Conservation (phyloP, 2,113 vertebrate genomes). For the Pogonocichla stellata region DNA sequence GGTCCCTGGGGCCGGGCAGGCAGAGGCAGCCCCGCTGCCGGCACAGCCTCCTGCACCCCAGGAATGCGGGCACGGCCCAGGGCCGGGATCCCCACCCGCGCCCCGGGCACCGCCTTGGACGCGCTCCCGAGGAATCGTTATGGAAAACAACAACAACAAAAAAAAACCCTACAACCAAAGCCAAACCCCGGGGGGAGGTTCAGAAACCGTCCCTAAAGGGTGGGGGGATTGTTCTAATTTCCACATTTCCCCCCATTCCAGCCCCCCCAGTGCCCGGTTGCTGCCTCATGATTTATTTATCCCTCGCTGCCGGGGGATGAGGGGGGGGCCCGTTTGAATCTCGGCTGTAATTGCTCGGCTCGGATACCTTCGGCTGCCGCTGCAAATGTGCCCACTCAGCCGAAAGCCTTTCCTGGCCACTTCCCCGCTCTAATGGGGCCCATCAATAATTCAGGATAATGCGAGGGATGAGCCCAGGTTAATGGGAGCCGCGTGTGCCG, state of each 20-base stretch:
- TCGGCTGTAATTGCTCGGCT: slow-evolving; percentile 27
- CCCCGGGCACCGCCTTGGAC: not conserved
- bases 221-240: not conserved
- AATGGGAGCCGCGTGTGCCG: not conserved
- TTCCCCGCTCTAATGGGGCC: slow-evolving; percentile 53
- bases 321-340: not conserved
- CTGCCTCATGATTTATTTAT: slow-evolving; percentile 36
- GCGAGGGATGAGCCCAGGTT: slow-evolving; percentile 27
- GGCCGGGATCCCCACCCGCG: not conserved
- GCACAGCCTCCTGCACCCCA: not conserved
- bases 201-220: fast-evolving
- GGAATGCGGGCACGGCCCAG: not conserved
- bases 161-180: not conserved
- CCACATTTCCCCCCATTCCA: not conserved
- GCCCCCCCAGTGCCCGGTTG: not conserved
- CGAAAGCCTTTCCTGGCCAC: slow-evolving; percentile 35
- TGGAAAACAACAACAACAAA: not conserved
- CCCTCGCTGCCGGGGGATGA: no score
- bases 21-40: not conserved
- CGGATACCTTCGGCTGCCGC: not conserved
- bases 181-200: not conserved
- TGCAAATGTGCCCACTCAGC: slow-evolving; percentile 54
- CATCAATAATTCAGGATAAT: slow-evolving; percentile 67
- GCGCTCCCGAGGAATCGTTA: not conserved
- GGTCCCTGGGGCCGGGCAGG: not conserved